A percentile compares a stretch with the other conserved stretches of the same genome.
phyloP scores from a whole-genome alignment of 2,113 vertebrate genomes.

The Gnathonemus longibarbis region DNA sequence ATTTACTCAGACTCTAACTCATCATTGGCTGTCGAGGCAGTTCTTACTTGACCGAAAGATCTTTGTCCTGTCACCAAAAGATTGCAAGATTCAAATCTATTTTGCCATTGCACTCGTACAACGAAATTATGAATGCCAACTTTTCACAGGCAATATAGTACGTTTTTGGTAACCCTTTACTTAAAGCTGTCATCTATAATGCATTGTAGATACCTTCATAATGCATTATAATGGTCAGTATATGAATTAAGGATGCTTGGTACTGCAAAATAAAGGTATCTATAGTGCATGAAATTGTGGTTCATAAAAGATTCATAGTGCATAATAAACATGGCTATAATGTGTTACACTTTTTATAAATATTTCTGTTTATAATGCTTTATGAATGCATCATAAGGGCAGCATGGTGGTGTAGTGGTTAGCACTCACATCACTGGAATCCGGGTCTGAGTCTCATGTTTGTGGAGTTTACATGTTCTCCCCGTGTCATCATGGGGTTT shows the following conservation, averaged over 20 bases:
- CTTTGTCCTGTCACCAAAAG: neutral
- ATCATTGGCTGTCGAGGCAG: neutral
- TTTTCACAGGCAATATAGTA: neutral
- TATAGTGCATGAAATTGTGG: neutral
- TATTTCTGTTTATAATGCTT: neutral
- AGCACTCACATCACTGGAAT: neutral
- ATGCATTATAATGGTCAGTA: neutral
- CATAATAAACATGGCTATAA: neutral
- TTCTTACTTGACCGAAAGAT: neutral
- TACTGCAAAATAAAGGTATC: neutral
- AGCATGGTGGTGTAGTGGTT: neutral
- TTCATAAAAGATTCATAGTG: neutral
- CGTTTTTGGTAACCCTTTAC: neutral
- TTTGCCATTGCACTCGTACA: neutral
- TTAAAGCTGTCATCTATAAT: neutral
- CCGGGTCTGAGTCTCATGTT: neutral
- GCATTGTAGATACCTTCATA: neutral
- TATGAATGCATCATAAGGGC: neutral
- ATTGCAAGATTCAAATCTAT: neutral
- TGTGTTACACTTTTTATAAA: neutral
- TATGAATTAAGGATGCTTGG: neutral
- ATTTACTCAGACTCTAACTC: neutral
- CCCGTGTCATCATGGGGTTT: neutral
- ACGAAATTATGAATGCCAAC: neutral
- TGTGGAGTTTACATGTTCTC: neutral